phyloP scores from a whole-genome alignment of 2,888 invertebrate genomes.

The Scelioninae gen. 1 region DNA sequence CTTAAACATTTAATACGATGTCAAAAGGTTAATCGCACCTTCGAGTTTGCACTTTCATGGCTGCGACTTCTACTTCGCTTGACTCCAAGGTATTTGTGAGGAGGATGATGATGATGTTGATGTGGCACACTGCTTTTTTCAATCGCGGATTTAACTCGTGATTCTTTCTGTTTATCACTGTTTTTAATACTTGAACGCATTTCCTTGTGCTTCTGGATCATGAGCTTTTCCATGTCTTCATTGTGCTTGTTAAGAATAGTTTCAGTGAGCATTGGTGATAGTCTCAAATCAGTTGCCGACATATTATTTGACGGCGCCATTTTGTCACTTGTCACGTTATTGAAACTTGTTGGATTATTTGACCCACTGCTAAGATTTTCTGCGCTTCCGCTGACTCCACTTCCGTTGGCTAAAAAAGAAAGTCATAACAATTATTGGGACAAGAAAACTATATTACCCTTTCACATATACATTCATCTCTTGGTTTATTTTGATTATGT shows the following conservation, averaged over 20 bases:
- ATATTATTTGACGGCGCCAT: constrained; percentile 84
- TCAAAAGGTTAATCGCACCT: constrained; percentile 73
- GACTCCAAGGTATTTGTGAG: constrained; percentile 85
- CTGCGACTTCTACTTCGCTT: constrained; percentile 88
- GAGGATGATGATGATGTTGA: constrained; percentile 74
- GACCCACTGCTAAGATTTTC: constrained; percentile 87
- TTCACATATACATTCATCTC: too few species aligned
- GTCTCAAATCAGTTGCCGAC: constrained; percentile 79
- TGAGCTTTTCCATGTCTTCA: constrained; percentile 91
- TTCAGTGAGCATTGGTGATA: constrained; percentile 87
- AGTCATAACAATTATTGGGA: too few species aligned
- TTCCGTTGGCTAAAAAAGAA: constrained; percentile 82
- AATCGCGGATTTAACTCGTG: constrained; percentile 83
- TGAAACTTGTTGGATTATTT: constrained; percentile 86
- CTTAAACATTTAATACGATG: neutral
- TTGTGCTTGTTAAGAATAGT: constrained; percentile 89
- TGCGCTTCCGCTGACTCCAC: constrained; percentile 87
- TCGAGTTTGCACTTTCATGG: constrained; percentile 86
- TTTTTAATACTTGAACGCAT: constrained; percentile 85
- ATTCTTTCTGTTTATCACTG: constrained; percentile 85
- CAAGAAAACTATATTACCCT: too few species aligned
- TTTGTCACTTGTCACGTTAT: constrained; percentile 84
- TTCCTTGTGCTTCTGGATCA: constrained; percentile 89
- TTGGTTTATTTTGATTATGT: too few species aligned
- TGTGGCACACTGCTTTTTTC: constrained; percentile 80